Evolutionary conservation across 2,888 invertebrate genomes (phyloP).

Genomic region (Ochropleura plecta): DNA sequence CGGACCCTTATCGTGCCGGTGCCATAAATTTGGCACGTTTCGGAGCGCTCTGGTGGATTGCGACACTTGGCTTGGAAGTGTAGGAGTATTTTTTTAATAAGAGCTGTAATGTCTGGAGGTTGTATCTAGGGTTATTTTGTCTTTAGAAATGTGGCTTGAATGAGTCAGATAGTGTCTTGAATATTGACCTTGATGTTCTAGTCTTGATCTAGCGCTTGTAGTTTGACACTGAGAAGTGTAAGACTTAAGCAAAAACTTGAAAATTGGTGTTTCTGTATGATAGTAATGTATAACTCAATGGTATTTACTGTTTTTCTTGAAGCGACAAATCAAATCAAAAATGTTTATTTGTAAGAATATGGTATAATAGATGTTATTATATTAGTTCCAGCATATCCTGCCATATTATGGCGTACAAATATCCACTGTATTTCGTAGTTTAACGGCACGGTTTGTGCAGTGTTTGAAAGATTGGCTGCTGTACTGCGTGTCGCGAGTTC

Average conservation of each 20-base stretch:
- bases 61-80: conserved; percentile 46
- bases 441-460: too few relatives aligned
- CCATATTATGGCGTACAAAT: too few relatives aligned
- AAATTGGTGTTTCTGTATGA: not conserved
- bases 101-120: conserved; percentile 11
- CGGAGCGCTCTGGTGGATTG: conserved; percentile 37
- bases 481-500: too few relatives aligned
- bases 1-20: conserved; percentile 71
- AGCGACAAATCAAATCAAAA: too few relatives aligned
- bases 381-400: too few relatives aligned
- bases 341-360: too few relatives aligned
- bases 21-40: conserved; percentile 71
- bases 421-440: too few relatives aligned
- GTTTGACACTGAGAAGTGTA: not conserved
- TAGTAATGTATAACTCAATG: not conserved
- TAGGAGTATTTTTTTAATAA: conserved; percentile 47
- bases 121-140: conserved; percentile 1
- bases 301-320: not conserved
- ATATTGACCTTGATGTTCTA: not conserved
- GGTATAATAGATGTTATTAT: too few relatives aligned
- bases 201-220: not conserved
- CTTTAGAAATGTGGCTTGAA: not conserved
- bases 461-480: too few relatives aligned
- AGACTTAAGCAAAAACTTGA: not conserved
- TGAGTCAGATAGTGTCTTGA: not conserved